Conservation (phyloP, 1,140 invertebrate genomes). For the Agrilus planipennis region DNA sequence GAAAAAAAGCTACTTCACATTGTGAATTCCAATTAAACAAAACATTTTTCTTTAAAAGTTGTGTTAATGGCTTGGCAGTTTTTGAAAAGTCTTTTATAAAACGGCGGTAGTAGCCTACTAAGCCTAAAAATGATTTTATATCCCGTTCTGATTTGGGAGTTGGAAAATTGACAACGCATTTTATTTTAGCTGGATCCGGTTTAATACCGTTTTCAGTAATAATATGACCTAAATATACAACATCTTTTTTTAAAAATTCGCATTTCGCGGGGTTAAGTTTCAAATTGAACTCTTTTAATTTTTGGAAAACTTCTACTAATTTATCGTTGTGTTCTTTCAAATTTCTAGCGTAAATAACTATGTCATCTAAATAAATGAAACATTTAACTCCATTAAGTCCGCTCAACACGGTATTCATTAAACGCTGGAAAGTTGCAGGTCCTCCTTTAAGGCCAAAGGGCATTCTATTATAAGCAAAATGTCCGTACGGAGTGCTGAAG, state of each 20-base stretch:
- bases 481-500: slow-evolving; percentile 16
- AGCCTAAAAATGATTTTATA: slow-evolving; percentile 24
- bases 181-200: slow-evolving; percentile 17
- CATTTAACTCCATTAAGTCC: background rate
- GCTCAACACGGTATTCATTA: background rate
- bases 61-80: slow-evolving; percentile 13
- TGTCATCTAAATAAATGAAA: slow-evolving; percentile 4
- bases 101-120: slow-evolving; percentile 21
- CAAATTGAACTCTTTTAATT: slow-evolving; percentile 7
- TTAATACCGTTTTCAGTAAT: slow-evolving; percentile 10
- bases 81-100: slow-evolving; percentile 19
- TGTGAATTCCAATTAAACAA: slow-evolving; percentile 14
- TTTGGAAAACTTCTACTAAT: background rate
- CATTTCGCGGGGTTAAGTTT: slow-evolving; percentile 12
- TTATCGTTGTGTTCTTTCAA: slow-evolving; percentile 1
- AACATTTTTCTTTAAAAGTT: slow-evolving; percentile 1
- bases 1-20: background rate
- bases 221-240: slow-evolving; percentile 13
- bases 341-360: slow-evolving; percentile 2
- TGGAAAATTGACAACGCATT: slow-evolving; percentile 6
- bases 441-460: slow-evolving; percentile 11
- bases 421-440: background rate
- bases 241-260: slow-evolving; percentile 11
- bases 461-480: slow-evolving; percentile 25
- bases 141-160: slow-evolving; percentile 15